These are phyloP conservation scores for Dysmachus trigonus DNA, from an alignment of 2,888 invertebrate species.

Conservation along the genomic window DNA sequence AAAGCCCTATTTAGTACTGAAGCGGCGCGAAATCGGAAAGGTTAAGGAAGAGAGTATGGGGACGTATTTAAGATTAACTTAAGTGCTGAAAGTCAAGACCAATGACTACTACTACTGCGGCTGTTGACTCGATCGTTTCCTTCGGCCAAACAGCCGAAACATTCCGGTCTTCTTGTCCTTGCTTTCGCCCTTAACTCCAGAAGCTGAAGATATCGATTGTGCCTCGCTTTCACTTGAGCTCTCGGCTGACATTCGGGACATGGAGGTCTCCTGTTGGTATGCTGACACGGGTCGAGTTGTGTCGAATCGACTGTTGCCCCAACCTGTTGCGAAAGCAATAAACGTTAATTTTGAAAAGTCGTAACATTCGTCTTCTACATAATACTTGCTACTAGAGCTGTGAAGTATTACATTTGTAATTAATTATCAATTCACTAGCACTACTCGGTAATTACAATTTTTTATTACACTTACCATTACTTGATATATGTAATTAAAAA, in stretches of 20 bases:
- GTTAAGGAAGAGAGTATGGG: neutral
- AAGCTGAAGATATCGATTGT: slow-evolving; percentile 63
- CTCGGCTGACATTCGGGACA: slow-evolving; percentile 61
- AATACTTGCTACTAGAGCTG: neutral
- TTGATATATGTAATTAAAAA: too few relatives aligned
- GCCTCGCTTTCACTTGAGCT: slow-evolving; percentile 65
- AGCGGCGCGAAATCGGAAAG: neutral
- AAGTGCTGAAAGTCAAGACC: neutral
- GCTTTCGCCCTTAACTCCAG: slow-evolving; percentile 58
- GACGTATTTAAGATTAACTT: neutral
- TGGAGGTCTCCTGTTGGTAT: slow-evolving; percentile 55
- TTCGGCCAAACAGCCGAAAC: slow-evolving; percentile 63
- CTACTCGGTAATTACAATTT: too few relatives aligned
- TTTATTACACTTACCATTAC: too few relatives aligned
- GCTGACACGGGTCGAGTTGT: slow-evolving; percentile 60
- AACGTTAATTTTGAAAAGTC: neutral
- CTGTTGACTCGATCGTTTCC: slow-evolving; percentile 61
- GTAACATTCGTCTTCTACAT: neutral
- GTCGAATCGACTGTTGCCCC: slow-evolving; percentile 63
- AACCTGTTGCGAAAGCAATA: slow-evolving; percentile 55
- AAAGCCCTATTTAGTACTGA: neutral
- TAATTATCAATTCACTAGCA: too few relatives aligned
- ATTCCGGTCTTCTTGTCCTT: slow-evolving; percentile 55
- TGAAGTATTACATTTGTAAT: too few relatives aligned
- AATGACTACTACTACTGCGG: slow-evolving; percentile 53